Base-by-base conservation (phyloP, 2,797 vertebrate species). In the Momotus momota region DNA sequence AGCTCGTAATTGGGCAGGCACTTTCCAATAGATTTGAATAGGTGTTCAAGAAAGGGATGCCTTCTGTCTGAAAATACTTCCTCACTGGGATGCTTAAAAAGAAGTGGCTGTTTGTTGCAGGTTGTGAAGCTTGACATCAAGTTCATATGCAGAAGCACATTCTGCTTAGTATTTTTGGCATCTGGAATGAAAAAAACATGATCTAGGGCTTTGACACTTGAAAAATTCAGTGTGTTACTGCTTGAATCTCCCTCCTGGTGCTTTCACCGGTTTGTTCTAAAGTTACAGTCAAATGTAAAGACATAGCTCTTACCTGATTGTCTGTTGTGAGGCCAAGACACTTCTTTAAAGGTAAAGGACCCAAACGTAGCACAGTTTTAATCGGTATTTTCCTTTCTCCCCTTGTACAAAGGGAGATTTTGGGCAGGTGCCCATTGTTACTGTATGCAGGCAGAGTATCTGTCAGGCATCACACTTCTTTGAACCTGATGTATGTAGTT, bases 131-230 rank as follows among this genome's bases (percentile, higher is more conserved):
- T 22, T 41, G 61, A 65, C 45, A 20, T 26, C 16, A 41, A 38
- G 55, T 45, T 48, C 23, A 7, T 61, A 27, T 0, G 0, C 14
- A 49, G 33, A 40, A 69, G 25, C 10, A 15, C 25, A 2, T 54
- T 74, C 21, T 0, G 0, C 27, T 33, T 43, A 16, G 14, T 65
- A 26, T 48, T 67, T 52, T 74, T 74, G 54, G 26, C 17, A 33
- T n/a, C 64, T 41, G 35, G 78, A 65, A 31, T 29, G 81, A 33
- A 82, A 51, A 26, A 33, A 15, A 6, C 41, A 11, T 8, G 18
- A 25, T n/a, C 45, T 79, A 35, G 29, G n/a, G 12, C 40, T 70
- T 60, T 66, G 62, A n/a, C 29, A 14, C 64, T 43, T 38, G 23
- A 20, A 61, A 69, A 45, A 77, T 23, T 65, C 12, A 29, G 14